These are phyloP conservation scores for Tokudaia tokunoshimensis DNA, from an alignment of 2,797 vertebrate genomes.

Conservation along the genomic window DNA sequence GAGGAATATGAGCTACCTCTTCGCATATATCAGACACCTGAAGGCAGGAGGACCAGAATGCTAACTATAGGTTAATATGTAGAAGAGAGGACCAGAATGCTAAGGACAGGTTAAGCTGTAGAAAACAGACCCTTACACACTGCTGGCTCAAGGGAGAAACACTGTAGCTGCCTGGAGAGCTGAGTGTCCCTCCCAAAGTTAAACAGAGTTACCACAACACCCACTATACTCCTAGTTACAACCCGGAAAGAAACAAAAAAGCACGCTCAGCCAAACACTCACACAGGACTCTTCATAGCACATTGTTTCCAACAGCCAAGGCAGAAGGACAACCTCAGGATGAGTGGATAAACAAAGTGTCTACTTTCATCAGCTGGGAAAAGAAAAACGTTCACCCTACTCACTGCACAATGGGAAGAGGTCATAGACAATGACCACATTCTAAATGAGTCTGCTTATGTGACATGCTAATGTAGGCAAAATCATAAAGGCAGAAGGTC, in stretches of 20 bases:
- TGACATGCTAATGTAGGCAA: not conserved
- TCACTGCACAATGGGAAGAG: too few relatives aligned
- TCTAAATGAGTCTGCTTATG: fast-evolving
- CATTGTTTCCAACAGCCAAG: not conserved
- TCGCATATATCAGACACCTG: not conserved
- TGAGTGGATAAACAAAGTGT: not conserved
- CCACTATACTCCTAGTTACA: not conserved
- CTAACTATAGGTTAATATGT: not conserved
- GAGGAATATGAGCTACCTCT: not conserved
- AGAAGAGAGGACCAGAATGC: not conserved
- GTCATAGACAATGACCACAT: not conserved
- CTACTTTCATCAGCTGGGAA: not conserved
- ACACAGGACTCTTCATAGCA: not conserved
- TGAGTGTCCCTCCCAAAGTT: not conserved
- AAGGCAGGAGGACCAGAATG: not conserved
- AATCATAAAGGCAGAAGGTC: not conserved
- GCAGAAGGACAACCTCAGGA: not conserved
- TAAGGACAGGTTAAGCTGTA: not conserved
- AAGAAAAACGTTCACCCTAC: not conserved
- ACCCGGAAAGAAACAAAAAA: not conserved
- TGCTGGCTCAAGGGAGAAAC: too few relatives aligned
- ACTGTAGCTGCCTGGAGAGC: not conserved
- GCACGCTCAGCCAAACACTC: not conserved
- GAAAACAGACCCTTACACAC: fast-evolving
- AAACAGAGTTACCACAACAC: not conserved